Base-by-base conservation (phyloP, 2,888 invertebrate genomes). In the Tinea semifulvella region DNA sequence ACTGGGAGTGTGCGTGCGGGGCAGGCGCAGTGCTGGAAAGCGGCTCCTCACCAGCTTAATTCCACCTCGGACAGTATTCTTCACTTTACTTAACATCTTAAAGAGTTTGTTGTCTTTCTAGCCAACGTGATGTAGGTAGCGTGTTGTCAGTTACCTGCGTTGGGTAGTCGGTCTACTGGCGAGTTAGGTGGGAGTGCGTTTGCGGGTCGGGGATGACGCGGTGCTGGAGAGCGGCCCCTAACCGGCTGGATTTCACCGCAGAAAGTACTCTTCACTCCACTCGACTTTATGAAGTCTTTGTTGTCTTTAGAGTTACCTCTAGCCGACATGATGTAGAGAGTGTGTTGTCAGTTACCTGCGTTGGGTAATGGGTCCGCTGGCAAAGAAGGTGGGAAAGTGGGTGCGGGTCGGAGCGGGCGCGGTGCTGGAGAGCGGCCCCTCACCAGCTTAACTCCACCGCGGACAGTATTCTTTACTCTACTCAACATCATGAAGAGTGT, bases 401-500 rank as follows among this genome's bases (percentile, higher is more conserved):
- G 31, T 44, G 48, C 50, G 52, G 43, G 42, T 39, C 43, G 51
- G 47, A 52, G 51, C 48, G 55, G 55, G 43, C 53, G 58, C 11
- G 55, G 54, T 40, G 52, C 46, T 18, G 56, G 55, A 1, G 61
- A 56, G 20, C 59, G 52, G 11, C 58, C 57, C 1, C 75, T 61
- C 53, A 74, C 72, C 57, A 75, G 65, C 51, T 73, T 72, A 57
- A 74, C 70, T 25, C 64, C 67, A 19, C 72, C 68, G 6, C 73
- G 65, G 45, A 60, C 69, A 13, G 53, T 80, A 25, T 74, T 85
- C 66, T 88, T 88, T 63, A 88, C 86, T 48, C 87, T 84, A 52
- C 87, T 81, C 46, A 85, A 76, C 72, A 88, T 86, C 58, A 88
- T n/a, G n/a, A n/a, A n/a, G n/a, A n/a, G n/a, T n/a, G n/a, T n/a